Conservation (phyloP, 1,140 invertebrate species). For the Magallana gigas region DNA sequence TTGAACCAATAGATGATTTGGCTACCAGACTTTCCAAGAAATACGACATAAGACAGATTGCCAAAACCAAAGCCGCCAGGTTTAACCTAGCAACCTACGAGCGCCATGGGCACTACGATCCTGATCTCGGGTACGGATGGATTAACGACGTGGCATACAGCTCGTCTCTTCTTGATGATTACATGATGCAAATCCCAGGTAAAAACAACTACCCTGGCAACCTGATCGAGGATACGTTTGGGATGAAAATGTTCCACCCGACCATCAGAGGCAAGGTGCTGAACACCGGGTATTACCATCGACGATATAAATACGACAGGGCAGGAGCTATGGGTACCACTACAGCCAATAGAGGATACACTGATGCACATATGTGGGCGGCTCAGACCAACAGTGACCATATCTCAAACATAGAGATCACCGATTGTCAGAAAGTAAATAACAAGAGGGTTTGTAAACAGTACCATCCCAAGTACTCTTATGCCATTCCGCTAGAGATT, state of each 20-base stretch:
- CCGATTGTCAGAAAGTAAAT: conserved; percentile 37
- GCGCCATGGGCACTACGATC: conserved; percentile 25
- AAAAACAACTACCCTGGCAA: conserved; percentile 70
- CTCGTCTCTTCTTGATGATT: conserved; percentile 61
- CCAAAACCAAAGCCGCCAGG: conserved; percentile 50
- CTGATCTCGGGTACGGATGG: conserved; percentile 47
- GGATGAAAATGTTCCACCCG: conserved; percentile 2
- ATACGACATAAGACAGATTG: conserved; percentile 44
- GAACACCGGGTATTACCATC: conserved; percentile 55
- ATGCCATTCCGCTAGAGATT: conserved; percentile 69
- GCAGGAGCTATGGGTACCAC: conserved; percentile 40
- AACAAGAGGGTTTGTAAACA: conserved; percentile 36
- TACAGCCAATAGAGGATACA: conserved; percentile 49
- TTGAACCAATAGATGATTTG: conserved; percentile 68
- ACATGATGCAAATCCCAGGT: conserved; percentile 73
- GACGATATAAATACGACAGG: conserved; percentile 7
- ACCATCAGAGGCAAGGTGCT: not conserved
- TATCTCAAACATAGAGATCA: conserved; percentile 49
- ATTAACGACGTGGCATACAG: conserved; percentile 42
- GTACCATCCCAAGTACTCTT: conserved; percentile 49
- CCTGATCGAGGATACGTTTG: conserved; percentile 64
- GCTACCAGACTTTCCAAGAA: conserved; percentile 55
- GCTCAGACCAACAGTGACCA: conserved; percentile 57
- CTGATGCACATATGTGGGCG: conserved; percentile 55
- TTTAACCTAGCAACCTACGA: conserved; percentile 56